A percentile compares a stretch with the other conserved stretches of the same genome.
Conservation (phyloP, 92 coral and sea anemone species). For the Zoanthus solanderi region DNA sequence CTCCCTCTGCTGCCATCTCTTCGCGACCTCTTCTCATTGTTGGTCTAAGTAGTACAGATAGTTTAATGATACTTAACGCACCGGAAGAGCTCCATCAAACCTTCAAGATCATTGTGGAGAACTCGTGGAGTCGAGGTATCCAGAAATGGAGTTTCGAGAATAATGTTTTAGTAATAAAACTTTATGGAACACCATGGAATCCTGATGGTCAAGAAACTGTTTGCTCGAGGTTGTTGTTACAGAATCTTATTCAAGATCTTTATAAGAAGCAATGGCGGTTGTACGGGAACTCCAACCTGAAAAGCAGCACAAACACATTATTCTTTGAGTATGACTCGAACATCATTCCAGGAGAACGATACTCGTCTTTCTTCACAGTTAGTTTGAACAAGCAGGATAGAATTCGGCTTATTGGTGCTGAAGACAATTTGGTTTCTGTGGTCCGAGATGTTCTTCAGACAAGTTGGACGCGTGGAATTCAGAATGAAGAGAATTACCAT, state of each 20-base stretch:
- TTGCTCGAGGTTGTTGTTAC: constrained; percentile 52
- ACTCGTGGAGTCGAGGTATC: constrained; percentile 62
- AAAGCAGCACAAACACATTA: constrained; percentile 53
- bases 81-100: constrained; percentile 57
- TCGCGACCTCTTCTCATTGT: constrained; percentile 62
- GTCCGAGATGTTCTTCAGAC: constrained; percentile 58
- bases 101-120: constrained; percentile 43
- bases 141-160: constrained; percentile 56
- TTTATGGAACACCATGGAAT: constrained; percentile 61
- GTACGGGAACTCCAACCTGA: constrained; percentile 58
- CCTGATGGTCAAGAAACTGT: constrained; percentile 63
- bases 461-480: constrained; percentile 64
- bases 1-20: constrained; percentile 20
- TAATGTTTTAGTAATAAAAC: constrained; percentile 52
- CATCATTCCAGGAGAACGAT: constrained; percentile 26
- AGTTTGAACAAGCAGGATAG: constrained; percentile 64
- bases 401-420: constrained; percentile 57
- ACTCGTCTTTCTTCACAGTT: constrained; percentile 47
- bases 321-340: constrained; percentile 62
- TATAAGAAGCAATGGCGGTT: constrained; percentile 57
- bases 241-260: constrained; percentile 52
- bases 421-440: constrained; percentile 49
- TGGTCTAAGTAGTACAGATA: constrained; percentile 68
- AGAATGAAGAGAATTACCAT: constrained; percentile 49
- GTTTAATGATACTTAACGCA: constrained; percentile 61